Conservation (phyloP, 1,140 invertebrate species). For the Drosophila azteca region DNA sequence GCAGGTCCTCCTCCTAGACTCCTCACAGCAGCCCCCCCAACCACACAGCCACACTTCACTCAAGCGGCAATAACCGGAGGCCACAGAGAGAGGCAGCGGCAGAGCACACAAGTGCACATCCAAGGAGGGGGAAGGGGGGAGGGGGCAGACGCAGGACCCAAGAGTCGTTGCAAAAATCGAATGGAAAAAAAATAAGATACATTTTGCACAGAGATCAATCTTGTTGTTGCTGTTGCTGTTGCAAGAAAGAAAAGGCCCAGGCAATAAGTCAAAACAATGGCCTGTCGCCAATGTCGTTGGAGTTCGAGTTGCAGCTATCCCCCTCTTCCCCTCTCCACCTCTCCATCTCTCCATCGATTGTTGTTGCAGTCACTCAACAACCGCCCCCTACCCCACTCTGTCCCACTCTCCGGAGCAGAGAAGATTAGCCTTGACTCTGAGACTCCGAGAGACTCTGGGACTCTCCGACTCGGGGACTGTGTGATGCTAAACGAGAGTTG, state of each 20-base stretch:
- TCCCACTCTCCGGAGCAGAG: background rate
- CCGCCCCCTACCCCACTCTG: conserved; percentile 6
- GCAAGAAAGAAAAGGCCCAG: conserved; percentile 50
- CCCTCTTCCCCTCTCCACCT: background rate
- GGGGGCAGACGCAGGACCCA: too few relatives aligned
- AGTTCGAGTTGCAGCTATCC: too few relatives aligned
- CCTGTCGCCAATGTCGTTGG: conserved; percentile 73
- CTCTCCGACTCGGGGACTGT: too few relatives aligned
- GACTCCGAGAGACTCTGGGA: too few relatives aligned
- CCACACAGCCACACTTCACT: conserved; percentile 1
- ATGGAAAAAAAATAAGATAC: conserved; percentile 47
- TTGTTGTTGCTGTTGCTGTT: conserved; percentile 38
- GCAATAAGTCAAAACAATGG: conserved; percentile 82
- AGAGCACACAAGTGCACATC: conserved; percentile 53
- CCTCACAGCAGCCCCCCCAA: background rate
- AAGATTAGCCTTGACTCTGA: conserved; percentile 71
- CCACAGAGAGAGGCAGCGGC: background rate
- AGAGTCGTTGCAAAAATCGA: conserved; percentile 54
- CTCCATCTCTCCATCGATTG: conserved; percentile 21
- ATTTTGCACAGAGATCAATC: conserved; percentile 73
- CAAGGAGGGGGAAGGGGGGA: background rate
- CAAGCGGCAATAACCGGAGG: conserved; percentile 46
- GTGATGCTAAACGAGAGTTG: conserved; percentile 69
- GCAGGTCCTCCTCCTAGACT: conserved; percentile 17
- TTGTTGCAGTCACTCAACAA: conserved; percentile 62